Conservation (phyloP, 92 coral and sea anemone genomes). For the Epizoanthus ramosus region DNA sequence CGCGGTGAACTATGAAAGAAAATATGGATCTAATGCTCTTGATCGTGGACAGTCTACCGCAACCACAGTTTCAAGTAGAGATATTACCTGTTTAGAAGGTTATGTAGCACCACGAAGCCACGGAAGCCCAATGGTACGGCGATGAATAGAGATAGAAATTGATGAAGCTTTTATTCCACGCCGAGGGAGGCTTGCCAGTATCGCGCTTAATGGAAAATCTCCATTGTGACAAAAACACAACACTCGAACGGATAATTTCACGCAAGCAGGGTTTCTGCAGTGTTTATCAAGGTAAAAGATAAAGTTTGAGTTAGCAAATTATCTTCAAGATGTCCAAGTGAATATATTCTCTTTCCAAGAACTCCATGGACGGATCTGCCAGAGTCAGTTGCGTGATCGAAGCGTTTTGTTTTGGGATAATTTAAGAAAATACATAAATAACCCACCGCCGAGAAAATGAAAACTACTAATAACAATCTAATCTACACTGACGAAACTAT, state of each 20-base stretch:
- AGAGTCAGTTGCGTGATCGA: neutral
- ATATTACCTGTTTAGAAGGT: constrained; percentile 3
- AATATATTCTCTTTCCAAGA: constrained; percentile 2
- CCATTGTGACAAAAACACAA: neutral
- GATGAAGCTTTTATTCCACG: neutral
- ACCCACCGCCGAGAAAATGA: constrained; percentile 5
- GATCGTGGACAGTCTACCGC: constrained; percentile 64
- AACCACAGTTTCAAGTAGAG: constrained; percentile 31
- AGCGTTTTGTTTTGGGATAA: neutral
- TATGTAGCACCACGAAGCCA: neutral
- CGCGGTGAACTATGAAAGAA: constrained; percentile 54
- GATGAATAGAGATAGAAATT: neutral
- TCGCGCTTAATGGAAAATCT: neutral
- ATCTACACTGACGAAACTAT: neutral
- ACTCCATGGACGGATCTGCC: no score
- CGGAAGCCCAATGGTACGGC: constrained; percentile 13
- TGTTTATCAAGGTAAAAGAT: neutral
- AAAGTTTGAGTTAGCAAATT: neutral
- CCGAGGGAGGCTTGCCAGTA: neutral
- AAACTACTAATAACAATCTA: neutral
- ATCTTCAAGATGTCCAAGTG: neutral
- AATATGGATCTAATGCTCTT: constrained; percentile 47
- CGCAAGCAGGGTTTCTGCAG: neutral
- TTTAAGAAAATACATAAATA: constrained; percentile 9
- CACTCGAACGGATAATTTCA: neutral